Percentiles rank a stretch among this genome's conserved stretches.
Evolutionary conservation across 2,113 vertebrate species (phyloP).

Genomic region (Bufo gargarizans): DNA sequence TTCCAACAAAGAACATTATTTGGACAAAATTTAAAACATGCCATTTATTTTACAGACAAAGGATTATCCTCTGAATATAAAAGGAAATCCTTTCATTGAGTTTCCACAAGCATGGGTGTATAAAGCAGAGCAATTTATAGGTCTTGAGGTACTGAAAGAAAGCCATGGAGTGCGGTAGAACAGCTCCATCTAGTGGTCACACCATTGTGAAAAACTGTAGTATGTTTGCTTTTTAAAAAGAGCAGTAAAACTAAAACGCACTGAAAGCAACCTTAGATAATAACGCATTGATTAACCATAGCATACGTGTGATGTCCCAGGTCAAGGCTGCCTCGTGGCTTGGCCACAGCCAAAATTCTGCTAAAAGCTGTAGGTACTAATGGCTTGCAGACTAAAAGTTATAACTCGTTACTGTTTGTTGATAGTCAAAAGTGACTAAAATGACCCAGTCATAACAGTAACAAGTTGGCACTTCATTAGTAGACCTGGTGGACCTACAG

Average conservation of each 20-base stretch:
- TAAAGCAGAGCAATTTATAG: neutral
- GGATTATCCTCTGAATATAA: neutral
- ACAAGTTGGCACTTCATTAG: too few species aligned
- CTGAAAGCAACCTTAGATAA: too few species aligned
- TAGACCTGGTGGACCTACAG: too few species aligned
- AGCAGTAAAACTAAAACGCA: neutral
- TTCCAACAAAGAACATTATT: conserved; percentile 13
- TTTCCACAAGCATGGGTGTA: neutral
- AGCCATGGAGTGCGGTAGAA: neutral
- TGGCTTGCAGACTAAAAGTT: too few species aligned
- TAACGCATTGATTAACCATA: too few species aligned
- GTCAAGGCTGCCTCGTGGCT: too few species aligned
- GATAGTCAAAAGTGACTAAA: too few species aligned
- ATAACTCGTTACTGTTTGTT: too few species aligned
- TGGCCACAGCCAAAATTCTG: too few species aligned
- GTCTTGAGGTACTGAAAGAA: neutral
- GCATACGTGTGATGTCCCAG: too few species aligned
- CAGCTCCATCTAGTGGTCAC: neutral
- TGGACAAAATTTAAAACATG: neutral
- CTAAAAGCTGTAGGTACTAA: too few species aligned
- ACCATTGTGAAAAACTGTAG: neutral
- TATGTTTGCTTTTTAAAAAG: neutral
- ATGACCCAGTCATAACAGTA: too few species aligned
- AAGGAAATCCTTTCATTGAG: neutral
- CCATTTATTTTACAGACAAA: neutral